Conservation (phyloP, 1,140 invertebrate genomes). For the Planococcus citri region DNA sequence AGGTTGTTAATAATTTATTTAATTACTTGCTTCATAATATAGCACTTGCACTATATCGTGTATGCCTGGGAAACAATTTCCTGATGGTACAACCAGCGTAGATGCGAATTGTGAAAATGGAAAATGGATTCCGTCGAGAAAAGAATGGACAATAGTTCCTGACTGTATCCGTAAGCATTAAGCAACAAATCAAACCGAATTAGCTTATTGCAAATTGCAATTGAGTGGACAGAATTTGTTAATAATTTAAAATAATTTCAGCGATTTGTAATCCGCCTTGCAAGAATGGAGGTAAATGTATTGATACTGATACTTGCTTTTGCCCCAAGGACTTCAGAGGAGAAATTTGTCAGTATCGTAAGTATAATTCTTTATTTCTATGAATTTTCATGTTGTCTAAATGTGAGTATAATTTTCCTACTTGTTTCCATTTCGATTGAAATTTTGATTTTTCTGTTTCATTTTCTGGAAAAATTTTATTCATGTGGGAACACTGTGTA, state of each 20-base stretch:
- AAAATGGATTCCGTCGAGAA: conserved; percentile 45
- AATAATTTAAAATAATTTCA: conserved; percentile 30
- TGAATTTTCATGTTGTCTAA: too few relatives aligned
- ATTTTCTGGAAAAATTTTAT: too few relatives aligned
- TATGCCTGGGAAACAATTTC: conserved; percentile 46
- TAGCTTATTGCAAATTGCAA: too few relatives aligned
- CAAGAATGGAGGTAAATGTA: conserved; percentile 59
- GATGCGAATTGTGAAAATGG: conserved; percentile 50
- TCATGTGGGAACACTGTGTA: too few relatives aligned
- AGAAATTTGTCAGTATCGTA: conserved; percentile 62
- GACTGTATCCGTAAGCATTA: conserved; percentile 46
- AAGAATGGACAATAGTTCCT: conserved; percentile 44
- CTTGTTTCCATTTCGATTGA: too few relatives aligned
- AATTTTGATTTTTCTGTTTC: too few relatives aligned
- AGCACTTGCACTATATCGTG: conserved; percentile 48
- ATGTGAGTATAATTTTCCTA: too few relatives aligned
- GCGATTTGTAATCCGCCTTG: conserved; percentile 60
- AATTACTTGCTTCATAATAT: neutral
- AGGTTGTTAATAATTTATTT: too few relatives aligned
- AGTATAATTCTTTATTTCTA: conserved; percentile 37
- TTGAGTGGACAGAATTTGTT: neutral
- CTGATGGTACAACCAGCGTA: conserved; percentile 46
- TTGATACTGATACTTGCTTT: conserved; percentile 57
- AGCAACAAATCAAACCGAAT: too few relatives aligned
- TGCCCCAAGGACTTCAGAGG: conserved; percentile 59